These are phyloP conservation scores for Melanotaenia pygmaea DNA, from an alignment of 2,797 vertebrate genomes.

Conservation along the genomic window DNA sequence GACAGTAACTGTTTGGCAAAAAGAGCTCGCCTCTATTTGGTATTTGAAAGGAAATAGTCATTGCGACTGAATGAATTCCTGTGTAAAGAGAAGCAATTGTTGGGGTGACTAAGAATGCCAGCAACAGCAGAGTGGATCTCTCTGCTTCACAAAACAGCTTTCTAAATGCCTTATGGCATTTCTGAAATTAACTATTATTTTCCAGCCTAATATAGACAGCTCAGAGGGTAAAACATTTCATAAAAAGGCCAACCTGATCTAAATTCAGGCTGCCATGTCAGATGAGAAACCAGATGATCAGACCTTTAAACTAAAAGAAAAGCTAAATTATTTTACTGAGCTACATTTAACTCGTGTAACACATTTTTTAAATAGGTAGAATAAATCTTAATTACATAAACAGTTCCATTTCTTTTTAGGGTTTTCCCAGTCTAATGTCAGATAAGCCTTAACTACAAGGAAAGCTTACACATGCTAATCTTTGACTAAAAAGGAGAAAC, in stretches of 20 bases:
- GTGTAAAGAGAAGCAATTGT: conserved; percentile 3
- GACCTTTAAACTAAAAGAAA: neutral
- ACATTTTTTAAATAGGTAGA: too few relatives aligned
- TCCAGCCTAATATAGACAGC: conserved; percentile 1
- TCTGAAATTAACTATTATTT: conserved; percentile 15
- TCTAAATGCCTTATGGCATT: neutral
- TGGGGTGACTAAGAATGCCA: neutral
- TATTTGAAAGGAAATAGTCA: neutral
- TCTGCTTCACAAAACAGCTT: conserved; percentile 3
- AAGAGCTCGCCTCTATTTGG: neutral
- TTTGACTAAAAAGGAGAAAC: neutral
- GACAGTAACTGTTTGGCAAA: neutral
- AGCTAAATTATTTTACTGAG: too few relatives aligned
- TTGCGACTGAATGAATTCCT: neutral
- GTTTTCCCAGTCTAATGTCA: neutral
- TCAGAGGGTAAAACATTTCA: conserved; percentile 6
- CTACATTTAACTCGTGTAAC: too few relatives aligned
- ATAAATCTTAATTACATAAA: too few relatives aligned
- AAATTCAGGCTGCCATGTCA: neutral
- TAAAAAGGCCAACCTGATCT: neutral
- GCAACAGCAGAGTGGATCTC: conserved; percentile 16
- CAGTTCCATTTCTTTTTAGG: neutral
- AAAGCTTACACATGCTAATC: neutral
- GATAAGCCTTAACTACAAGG: neutral
- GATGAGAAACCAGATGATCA: neutral